phyloP scores from a whole-genome alignment of 2,888 invertebrate genomes.

The Auanema sp. region DNA sequence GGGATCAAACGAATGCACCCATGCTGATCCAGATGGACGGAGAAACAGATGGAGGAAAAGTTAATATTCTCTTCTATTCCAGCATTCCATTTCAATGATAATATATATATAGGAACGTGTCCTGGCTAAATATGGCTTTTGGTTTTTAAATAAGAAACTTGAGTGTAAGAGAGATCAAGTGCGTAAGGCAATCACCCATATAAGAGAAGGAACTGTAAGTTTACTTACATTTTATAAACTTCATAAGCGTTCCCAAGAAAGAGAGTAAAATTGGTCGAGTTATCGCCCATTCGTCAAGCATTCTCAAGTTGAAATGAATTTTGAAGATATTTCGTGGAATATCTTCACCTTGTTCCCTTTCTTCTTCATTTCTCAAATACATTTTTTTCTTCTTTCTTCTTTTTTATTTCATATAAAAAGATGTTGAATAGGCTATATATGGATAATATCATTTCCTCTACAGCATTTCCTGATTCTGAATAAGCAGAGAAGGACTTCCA shows the following conservation, averaged over 20 bases:
- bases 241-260: too few species aligned
- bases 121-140: slow-evolving; percentile 41
- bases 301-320: too few species aligned
- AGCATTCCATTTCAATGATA: not conserved
- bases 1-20: slow-evolving; percentile 43
- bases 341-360: too few species aligned
- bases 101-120: slow-evolving; percentile 22
- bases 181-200: slow-evolving; percentile 24
- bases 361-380: too few species aligned
- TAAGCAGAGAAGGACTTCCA: too few species aligned
- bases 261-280: too few species aligned
- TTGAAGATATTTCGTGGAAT: too few species aligned
- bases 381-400: too few species aligned
- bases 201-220: slow-evolving; percentile 28
- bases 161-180: slow-evolving; percentile 34
- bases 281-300: too few species aligned
- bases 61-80: slow-evolving; percentile 1
- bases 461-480: too few species aligned
- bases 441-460: too few species aligned
- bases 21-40: slow-evolving; percentile 53
- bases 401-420: not conserved
- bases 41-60: slow-evolving; percentile 49
- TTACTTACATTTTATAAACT: not conserved
- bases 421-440: not conserved
- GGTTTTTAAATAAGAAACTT: slow-evolving; percentile 41